These are phyloP conservation scores for Plectrocnemia conspersa DNA, from an alignment of 1,140 invertebrate species.

Conservation along the genomic window DNA sequence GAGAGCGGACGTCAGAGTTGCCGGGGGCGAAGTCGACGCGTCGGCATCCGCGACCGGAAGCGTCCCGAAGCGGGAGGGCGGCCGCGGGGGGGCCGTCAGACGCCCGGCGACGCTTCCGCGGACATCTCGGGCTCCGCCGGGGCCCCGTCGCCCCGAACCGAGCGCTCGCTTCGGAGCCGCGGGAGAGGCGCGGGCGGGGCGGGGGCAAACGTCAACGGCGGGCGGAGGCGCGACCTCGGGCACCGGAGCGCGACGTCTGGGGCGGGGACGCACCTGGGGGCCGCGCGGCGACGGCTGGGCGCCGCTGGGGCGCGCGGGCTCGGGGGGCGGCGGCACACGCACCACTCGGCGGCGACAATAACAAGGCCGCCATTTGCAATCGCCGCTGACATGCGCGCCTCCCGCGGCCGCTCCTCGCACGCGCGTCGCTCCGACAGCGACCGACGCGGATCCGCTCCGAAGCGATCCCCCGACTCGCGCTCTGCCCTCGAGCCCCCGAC, in stretches of 20 bases:
- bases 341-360: conserved; percentile 55
- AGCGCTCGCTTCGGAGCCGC: not conserved
- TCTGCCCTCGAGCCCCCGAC: not conserved
- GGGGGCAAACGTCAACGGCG: conserved; percentile 45
- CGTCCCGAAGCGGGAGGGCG: too few relatives aligned
- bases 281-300: too few relatives aligned
- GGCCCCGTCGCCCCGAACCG: too few relatives aligned
- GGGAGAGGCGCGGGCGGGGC: not conserved
- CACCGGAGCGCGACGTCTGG: not conserved
- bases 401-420: conserved; percentile 34
- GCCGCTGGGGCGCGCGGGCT: too few relatives aligned
- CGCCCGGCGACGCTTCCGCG: too few relatives aligned
- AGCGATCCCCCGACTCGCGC: not conserved
- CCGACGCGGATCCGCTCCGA: not conserved
- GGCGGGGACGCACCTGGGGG: not conserved
- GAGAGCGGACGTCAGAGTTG: not conserved
- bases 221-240: conserved; percentile 20
- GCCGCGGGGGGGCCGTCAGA: too few relatives aligned
- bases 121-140: not conserved
- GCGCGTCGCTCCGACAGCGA: not conserved
- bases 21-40: not conserved
- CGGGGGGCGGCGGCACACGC: too few relatives aligned
- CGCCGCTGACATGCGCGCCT: conserved; percentile 54
- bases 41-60: not conserved
- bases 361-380: conserved; percentile 56